These are phyloP conservation scores for Mylabris phalerata DNA, from an alignment of 1,140 invertebrate genomes.

Conservation along the genomic window DNA sequence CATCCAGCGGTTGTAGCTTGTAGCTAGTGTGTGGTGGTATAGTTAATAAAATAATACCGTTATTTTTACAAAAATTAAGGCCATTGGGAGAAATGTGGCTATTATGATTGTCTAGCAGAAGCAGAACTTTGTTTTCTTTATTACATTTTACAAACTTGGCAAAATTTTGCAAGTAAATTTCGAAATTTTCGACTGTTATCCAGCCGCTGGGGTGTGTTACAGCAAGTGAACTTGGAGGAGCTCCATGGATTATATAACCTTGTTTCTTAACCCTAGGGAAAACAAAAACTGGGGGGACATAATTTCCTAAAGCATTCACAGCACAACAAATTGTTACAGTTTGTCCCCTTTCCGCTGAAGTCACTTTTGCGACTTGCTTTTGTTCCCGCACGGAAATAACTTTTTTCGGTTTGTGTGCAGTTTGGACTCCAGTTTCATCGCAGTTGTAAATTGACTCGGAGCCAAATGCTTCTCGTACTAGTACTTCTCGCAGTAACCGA, in stretches of 20 bases:
- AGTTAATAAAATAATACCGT: slow-evolving; percentile 1
- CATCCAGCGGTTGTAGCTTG: slow-evolving; percentile 3
- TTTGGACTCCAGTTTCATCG: slow-evolving; percentile 43
- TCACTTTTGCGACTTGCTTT: slow-evolving; percentile 42
- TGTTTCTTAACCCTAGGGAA: slow-evolving; percentile 1
- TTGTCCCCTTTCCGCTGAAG: slow-evolving; percentile 39
- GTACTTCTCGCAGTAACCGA: slow-evolving; percentile 29
- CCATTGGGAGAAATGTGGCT: not conserved
- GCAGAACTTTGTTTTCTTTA: slow-evolving; percentile 21
- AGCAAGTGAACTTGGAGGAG: slow-evolving; percentile 6
- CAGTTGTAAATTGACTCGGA: slow-evolving; percentile 40
- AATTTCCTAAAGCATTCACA: not conserved
- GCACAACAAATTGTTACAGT: slow-evolving; percentile 33
- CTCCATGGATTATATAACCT: slow-evolving; percentile 1
- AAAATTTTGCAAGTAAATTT: slow-evolving; percentile 7
- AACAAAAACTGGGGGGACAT: slow-evolving; percentile 19
- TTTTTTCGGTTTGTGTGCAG: slow-evolving; percentile 39
- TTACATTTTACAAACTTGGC: not conserved
- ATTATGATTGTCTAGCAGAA: slow-evolving; percentile 18
- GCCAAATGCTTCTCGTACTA: slow-evolving; percentile 28
- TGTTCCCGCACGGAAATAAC: slow-evolving; percentile 31
- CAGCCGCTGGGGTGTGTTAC: slow-evolving; percentile 14
- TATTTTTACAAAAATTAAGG: slow-evolving; percentile 8
- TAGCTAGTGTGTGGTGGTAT: slow-evolving; percentile 5
- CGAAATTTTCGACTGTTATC: slow-evolving; percentile 9